phyloP scores from a whole-genome alignment of 2,888 invertebrate species.

The Timema podura region DNA sequence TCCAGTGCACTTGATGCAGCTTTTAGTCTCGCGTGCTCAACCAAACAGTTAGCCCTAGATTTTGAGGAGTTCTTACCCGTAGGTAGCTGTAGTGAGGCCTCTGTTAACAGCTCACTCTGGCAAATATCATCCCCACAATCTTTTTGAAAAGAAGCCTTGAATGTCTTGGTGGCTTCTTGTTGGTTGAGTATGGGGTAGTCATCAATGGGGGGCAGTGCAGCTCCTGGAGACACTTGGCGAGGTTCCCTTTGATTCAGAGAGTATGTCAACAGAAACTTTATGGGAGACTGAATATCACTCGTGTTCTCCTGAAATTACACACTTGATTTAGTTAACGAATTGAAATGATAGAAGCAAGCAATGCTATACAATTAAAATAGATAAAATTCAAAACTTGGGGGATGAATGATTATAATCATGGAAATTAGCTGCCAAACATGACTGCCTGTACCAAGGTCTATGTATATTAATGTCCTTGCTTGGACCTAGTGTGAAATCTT shows the following conservation, averaged over 20 bases:
- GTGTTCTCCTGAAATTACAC: conserved; percentile 59
- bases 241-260: conserved; percentile 69
- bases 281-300: conserved; percentile 82
- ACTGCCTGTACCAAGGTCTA: too few species aligned
- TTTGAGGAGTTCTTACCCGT: conserved; percentile 1
- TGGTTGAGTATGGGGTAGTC: conserved; percentile 86
- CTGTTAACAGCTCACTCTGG: conserved; percentile 71
- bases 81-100: conserved; percentile 58
- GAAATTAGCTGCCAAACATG: too few species aligned
- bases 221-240: conserved; percentile 48
- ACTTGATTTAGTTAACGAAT: too few species aligned
- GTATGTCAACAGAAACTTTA: conserved; percentile 82
- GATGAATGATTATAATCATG: too few species aligned
- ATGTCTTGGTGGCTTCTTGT: conserved; percentile 72
- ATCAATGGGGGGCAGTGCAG: conserved; percentile 63
- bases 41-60: too few species aligned
- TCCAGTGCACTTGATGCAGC: too few species aligned
- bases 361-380: too few species aligned
- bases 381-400: too few species aligned
- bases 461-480: too few species aligned
- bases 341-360: too few species aligned
- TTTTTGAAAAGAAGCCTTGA: conserved; percentile 83
- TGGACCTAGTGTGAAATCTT: too few species aligned
- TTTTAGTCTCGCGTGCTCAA: too few species aligned
- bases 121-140: conserved; percentile 86